These are phyloP conservation scores for Ischnura elegans DNA, from an alignment of 2,888 invertebrate genomes.

Conservation along the genomic window DNA sequence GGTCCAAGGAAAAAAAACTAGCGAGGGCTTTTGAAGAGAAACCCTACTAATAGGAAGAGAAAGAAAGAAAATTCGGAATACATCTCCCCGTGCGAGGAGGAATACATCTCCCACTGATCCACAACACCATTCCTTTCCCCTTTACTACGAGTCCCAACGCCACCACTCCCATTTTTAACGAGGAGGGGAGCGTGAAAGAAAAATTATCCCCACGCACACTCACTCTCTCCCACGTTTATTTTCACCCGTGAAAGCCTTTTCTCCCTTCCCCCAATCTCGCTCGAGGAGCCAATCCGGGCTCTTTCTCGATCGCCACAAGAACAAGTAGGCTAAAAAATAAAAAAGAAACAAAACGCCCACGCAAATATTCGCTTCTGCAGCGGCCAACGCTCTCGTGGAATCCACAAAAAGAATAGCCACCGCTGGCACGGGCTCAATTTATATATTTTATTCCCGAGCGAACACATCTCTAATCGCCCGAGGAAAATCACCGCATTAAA, in stretches of 20 bases:
- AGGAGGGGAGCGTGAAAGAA: not conserved
- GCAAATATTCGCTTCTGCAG: not conserved
- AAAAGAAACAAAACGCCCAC: not conserved
- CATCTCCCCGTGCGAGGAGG: not conserved
- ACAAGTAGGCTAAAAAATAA: not conserved
- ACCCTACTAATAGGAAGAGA: not conserved
- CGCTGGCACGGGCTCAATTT: not conserved
- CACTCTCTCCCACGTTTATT: not conserved
- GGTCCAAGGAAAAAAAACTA: not conserved
- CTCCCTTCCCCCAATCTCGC: not conserved
- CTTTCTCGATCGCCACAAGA: not conserved
- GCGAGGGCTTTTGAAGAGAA: not conserved
- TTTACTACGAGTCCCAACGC: not conserved
- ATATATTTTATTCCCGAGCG: not conserved
- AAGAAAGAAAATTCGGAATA: not conserved
- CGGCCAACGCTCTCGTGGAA: not conserved
- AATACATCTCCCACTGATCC: not conserved
- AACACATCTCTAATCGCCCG: too few relatives aligned
- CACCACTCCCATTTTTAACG: not conserved
- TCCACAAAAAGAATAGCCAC: not conserved
- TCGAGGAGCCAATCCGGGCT: too few relatives aligned
- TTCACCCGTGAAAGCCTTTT: constrained; percentile 1
- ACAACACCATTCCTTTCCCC: not conserved
- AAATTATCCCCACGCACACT: not conserved
- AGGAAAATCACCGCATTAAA: too few relatives aligned